A percentile compares a stretch with the other conserved stretches of the same genome.
phyloP scores from a whole-genome alignment of 1,140 invertebrate genomes.

The Colletes latitarsis region DNA sequence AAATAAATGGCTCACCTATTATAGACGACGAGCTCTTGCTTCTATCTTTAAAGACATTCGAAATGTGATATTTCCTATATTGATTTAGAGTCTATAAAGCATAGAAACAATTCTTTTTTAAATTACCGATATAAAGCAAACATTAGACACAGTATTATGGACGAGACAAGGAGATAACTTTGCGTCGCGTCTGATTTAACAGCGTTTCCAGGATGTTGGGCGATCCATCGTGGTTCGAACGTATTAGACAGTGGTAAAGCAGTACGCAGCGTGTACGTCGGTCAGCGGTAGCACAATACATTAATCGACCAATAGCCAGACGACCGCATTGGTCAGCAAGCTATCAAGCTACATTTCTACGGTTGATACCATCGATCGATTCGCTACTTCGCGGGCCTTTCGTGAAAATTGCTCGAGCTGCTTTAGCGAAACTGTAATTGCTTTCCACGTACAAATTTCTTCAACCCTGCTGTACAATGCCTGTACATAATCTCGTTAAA shows the following conservation, averaged over 20 bases:
- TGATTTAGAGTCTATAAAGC: too few species aligned
- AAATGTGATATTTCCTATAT: too few species aligned
- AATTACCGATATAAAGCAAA: background rate
- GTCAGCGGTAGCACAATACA: conserved; percentile 41
- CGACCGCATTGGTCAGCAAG: conserved; percentile 25
- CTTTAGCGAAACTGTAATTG: too few species aligned
- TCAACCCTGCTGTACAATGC: too few species aligned
- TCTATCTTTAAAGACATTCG: too few species aligned
- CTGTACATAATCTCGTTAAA: too few species aligned
- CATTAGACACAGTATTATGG: background rate
- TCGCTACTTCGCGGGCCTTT: background rate
- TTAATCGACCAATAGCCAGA: conserved; percentile 45
- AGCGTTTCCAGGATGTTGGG: conserved; percentile 13
- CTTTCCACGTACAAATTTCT: too few species aligned
- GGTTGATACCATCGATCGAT: background rate
- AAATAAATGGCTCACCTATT: background rate
- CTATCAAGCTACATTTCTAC: conserved; percentile 17
- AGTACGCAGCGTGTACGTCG: conserved; percentile 24
- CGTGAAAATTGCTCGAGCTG: background rate
- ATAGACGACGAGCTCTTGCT: too few species aligned
- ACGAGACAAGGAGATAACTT: background rate
- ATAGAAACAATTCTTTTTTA: too few species aligned
- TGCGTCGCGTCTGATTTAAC: background rate
- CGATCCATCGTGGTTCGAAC: conserved; percentile 11
- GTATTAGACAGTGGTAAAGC: conserved; percentile 44